A percentile compares a stretch with the other conserved stretches of the same genome.
These are phyloP conservation scores for Coregonus clupeaformis DNA, from an alignment of 2,113 vertebrate species.

Conservation along the genomic window DNA sequence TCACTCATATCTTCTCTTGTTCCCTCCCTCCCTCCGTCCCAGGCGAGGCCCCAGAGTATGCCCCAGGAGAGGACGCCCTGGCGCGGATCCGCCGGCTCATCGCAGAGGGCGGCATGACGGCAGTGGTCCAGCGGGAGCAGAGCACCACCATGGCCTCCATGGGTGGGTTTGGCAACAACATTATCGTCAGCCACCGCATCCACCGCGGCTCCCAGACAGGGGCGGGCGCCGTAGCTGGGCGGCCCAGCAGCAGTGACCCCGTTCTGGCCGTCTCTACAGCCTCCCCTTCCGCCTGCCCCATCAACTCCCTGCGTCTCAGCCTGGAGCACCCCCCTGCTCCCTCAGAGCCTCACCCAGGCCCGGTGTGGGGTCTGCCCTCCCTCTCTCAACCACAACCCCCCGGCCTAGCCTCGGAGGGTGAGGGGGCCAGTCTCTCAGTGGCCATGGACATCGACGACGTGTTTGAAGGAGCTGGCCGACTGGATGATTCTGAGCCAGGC, in stretches of 20 bases:
- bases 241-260: constrained; percentile 40
- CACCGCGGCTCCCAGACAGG: constrained; percentile 96
- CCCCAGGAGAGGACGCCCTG: constrained; percentile 85
- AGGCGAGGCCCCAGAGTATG: constrained; percentile 81
- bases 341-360: background rate
- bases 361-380: constrained; percentile 37
- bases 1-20: no score
- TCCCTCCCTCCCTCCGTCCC: background rate
- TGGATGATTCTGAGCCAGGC: constrained; percentile 46
- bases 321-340: constrained; percentile 11
- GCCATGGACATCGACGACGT: constrained; percentile 57
- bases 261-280: constrained; percentile 54
- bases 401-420: background rate
- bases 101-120: constrained; percentile 96
- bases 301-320: constrained; percentile 18
- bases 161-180: constrained; percentile 98
- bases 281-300: constrained; percentile 42
- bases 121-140: constrained; percentile 96
- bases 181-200: constrained; percentile 97
- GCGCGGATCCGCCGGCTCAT: constrained; percentile 93
- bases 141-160: constrained; percentile 99
- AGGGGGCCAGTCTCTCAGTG: background rate
- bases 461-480: constrained; percentile 44
- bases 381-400: constrained; percentile 30
- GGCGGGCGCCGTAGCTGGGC: constrained; percentile 63